phyloP scores from a whole-genome alignment of 2,113 vertebrate species.

The Clarias magur region DNA sequence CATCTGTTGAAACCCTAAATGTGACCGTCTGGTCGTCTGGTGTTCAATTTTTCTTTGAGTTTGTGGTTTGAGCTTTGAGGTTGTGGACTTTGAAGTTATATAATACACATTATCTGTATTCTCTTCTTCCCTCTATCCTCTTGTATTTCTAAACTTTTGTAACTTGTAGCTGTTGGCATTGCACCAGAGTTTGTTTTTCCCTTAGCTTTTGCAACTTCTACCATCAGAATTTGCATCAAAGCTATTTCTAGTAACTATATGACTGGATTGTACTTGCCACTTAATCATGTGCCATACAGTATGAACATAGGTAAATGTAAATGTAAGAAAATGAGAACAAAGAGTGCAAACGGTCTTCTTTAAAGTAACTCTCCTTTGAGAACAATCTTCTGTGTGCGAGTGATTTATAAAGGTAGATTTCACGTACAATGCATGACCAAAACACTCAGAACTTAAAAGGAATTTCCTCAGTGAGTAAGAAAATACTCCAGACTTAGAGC shows the following conservation, averaged over 20 bases:
- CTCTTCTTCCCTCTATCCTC: neutral
- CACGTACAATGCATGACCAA: neutral
- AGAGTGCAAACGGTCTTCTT: neutral
- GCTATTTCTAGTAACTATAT: neutral
- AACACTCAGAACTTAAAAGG: neutral
- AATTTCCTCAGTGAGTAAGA: neutral
- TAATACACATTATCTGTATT: too few relatives aligned
- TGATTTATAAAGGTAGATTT: neutral
- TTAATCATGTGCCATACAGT: neutral
- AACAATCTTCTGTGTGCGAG: neutral
- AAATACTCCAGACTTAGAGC: neutral
- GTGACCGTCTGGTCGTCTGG: neutral
- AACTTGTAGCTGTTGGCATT: neutral
- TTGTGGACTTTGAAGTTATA: neutral
- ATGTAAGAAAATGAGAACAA: neutral
- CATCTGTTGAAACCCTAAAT: neutral
- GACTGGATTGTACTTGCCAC: neutral
- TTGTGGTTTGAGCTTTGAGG: too few relatives aligned
- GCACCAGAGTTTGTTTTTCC: neutral
- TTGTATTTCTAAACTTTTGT: neutral
- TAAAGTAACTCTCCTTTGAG: neutral
- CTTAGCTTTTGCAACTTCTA: neutral
- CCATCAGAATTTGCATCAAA: neutral
- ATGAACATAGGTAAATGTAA: neutral
- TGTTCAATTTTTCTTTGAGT: neutral